Percentiles rank a stretch among this genome's conserved stretches.
phyloP scores from a whole-genome alignment of 2,113 vertebrate genomes.

The Lophius piscatorius region DNA sequence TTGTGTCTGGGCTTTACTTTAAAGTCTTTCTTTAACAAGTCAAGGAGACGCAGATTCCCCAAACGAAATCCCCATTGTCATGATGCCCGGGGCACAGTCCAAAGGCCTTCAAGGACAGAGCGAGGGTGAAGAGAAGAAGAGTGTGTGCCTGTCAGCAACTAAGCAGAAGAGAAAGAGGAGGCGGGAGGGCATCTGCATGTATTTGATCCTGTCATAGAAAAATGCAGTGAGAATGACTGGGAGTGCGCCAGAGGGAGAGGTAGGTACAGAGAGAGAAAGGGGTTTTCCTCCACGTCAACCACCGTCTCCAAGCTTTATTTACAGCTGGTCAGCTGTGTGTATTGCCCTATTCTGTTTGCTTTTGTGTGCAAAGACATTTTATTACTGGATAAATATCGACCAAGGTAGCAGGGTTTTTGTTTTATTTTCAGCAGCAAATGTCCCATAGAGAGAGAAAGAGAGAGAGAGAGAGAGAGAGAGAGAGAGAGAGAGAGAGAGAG shows the following conservation, averaged over 20 bases:
- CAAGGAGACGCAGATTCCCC: constrained; percentile 47
- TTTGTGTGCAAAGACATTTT: constrained; percentile 7
- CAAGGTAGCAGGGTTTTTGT: not conserved
- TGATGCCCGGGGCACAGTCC: constrained; percentile 30
- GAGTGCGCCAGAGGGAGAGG: constrained; percentile 31
- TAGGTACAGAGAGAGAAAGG: constrained; percentile 24
- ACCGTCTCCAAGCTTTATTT: constrained; percentile 44
- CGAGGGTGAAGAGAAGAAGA: constrained; percentile 4
- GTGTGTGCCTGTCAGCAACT: constrained; percentile 11
- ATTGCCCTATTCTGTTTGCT: constrained; percentile 3
- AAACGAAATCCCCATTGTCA: constrained; percentile 59
- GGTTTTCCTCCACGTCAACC: constrained; percentile 45
- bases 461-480: no score
- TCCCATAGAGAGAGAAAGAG: no score
- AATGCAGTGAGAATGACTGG: constrained; percentile 39
- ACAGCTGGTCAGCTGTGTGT: constrained; percentile 52
- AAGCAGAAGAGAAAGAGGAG: constrained; percentile 9
- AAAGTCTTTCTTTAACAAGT: constrained; percentile 54
- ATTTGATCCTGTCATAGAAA: constrained; percentile 51
- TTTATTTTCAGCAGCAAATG: constrained; percentile 8
- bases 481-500: no score
- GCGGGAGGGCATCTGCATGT: constrained; percentile 18
- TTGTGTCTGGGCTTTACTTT: constrained; percentile 42
- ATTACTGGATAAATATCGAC: constrained; percentile 11
- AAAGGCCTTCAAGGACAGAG: constrained; percentile 10